A percentile compares a stretch with the other conserved stretches of the same genome.
Conservation (phyloP, 2,888 invertebrate genomes). For the Camptogramma bilineatum region DNA sequence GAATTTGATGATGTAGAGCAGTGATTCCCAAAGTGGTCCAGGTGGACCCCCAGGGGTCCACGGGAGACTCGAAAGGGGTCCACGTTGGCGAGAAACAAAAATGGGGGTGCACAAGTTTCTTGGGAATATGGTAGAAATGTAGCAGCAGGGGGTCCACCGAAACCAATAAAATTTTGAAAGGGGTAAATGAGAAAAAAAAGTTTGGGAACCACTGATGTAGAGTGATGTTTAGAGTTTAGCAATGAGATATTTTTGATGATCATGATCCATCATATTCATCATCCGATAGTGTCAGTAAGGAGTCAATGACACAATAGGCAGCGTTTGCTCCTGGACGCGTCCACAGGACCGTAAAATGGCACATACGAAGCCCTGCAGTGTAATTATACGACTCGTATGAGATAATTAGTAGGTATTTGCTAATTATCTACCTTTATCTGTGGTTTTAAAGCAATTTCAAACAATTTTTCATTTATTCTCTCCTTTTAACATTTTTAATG, state of each 20-base stretch:
- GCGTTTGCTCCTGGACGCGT: conserved; percentile 20
- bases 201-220: no score
- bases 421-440: conserved; percentile 26
- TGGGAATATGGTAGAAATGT: no score
- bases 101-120: no score
- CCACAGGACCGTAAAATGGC: conserved; percentile 29
- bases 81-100: no score
- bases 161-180: no score
- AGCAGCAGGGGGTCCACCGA: no score
- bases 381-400: conserved; percentile 27
- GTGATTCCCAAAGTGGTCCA: no score
- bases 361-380: conserved; percentile 23
- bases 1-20: neutral
- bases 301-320: conserved; percentile 24
- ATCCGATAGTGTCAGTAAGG: neutral
- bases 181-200: no score
- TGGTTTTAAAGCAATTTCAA: conserved; percentile 14
- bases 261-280: neutral
- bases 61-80: no score
- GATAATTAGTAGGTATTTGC: conserved; percentile 26
- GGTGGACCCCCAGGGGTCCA: no score
- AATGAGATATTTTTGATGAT: neutral
- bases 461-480: conserved; percentile 12
- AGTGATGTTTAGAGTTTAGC: neutral
- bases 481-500: neutral